Evolutionary conservation across 2,888 invertebrate genomes (phyloP), one percentile per base, ranked within the genome.

Genomic region (Lasioglossum zephyrum): DNA sequence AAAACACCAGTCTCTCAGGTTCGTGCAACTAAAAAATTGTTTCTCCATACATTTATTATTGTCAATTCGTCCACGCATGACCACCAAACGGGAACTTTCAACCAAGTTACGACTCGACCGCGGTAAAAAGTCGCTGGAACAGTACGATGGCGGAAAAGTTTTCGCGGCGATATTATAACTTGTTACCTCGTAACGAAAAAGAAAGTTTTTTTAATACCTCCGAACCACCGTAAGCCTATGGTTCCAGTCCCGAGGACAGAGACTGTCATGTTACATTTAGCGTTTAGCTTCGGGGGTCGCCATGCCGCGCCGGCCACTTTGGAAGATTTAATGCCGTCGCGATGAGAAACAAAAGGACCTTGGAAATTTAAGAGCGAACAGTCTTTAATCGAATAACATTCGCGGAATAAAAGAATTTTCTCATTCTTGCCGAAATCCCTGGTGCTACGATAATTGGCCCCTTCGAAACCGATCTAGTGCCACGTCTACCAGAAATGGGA

Each of bases 181-280:
- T 78, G 83, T 79, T 85, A 83, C 66, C 76, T 31, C 83, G 73
- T 79, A 85, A 85, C 85, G 79, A 79, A 69, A 73, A 75, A 18
- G 72, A 83, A 85, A 85, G 83, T 85, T 83, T 85, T 85, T 85
- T 79, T 79, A 85, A 85, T 85, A 85, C 85, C 63, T 26, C 49
- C 13, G 63, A 39, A 75, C 78, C 70, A n/a, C 60, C 77, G 13
- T 76, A 76, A 83, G 83, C 73, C 85, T 85, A 79, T 44, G 53
- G 53, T 31, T 53, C 66, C 66, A 13, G 39, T 49, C 36, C 66
- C 49, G 57, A 8, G 49, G 63, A 60, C 26, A 31, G 47, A 70
- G 60, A 75, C 41, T 49, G 41, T 26, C 63, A 11, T 41, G 60
- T 78, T 53, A 44, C 63, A 11, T 53, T 53, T 36, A 57, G 11